These are phyloP conservation scores for Oryzias celebensis DNA, from an alignment of 2,113 vertebrate genomes.

Conservation along the genomic window DNA sequence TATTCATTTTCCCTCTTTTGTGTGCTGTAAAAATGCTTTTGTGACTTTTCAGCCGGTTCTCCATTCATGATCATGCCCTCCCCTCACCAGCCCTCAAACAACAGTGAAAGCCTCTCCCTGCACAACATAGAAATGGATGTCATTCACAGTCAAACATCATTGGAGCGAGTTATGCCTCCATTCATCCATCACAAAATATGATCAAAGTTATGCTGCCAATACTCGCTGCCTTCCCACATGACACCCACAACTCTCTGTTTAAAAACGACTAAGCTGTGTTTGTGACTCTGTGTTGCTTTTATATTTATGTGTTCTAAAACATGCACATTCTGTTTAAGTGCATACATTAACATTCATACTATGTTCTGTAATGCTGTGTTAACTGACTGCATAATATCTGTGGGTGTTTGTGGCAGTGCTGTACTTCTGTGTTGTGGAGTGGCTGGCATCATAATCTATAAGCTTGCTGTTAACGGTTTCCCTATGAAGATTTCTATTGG, in stretches of 20 bases:
- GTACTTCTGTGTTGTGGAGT: conserved; percentile 49
- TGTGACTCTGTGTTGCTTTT: conserved; percentile 44
- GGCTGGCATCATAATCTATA: conserved; percentile 36
- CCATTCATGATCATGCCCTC: conserved; percentile 4
- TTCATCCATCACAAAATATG: conserved; percentile 29
- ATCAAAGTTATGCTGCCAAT: conserved; percentile 10
- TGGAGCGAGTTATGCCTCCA: conserved; percentile 4
- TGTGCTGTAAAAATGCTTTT: conserved; percentile 32
- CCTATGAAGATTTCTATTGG: conserved; percentile 4
- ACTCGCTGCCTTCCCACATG: conserved; percentile 29
- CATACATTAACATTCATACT: conserved; percentile 44
- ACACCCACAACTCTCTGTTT: conserved; percentile 21
- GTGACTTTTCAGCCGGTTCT: conserved; percentile 1
- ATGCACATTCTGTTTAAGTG: conserved; percentile 39
- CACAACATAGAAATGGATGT: too few species aligned
- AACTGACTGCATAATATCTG: conserved; percentile 33
- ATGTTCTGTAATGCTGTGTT: conserved; percentile 49
- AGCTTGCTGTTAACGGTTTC: conserved; percentile 19
- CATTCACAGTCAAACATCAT: conserved; percentile 14
- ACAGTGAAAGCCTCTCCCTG: neutral
- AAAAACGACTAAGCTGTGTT: conserved; percentile 35
- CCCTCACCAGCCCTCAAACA: conserved; percentile 15
- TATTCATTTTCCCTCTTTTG: conserved; percentile 8
- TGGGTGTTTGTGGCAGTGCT: conserved; percentile 33
- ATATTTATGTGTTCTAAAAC: conserved; percentile 39